Evolutionary conservation across 2,113 vertebrate species (phyloP), one percentile per base, ranked within the genome.

Genomic region (Rissa tridactyla): DNA sequence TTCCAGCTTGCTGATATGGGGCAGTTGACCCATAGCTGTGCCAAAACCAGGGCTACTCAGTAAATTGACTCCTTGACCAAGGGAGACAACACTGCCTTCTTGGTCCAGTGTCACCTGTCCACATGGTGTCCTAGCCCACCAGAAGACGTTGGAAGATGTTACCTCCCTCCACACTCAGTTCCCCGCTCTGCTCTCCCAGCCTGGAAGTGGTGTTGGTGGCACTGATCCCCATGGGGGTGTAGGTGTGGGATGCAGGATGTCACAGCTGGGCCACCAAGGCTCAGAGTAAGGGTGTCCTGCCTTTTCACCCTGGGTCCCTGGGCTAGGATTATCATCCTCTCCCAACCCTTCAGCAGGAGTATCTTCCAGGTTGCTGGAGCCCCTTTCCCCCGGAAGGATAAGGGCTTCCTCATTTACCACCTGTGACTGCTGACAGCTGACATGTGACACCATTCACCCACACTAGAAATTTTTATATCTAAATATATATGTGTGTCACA

Each of bases 21-120:
- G 14, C 25, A 71, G 42, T 15, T 36, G 54, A 38, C 6, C 27
- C 29, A 44, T 22, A 44, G 40, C 40, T 66, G 42, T 66, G 55
- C 8, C n/a, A 73, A 26, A 55, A 1, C 0, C 0, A 61, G 44
- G 55, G 2, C n/a, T 42, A n/a, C 40, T 46, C 32, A 12, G 25
- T 23, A 3, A 36, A 49, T 44, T 0, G 13, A 42, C 27, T 55
- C 27, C n/a, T 60, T 40, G 38, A 20, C 23, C 36, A 29, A n/a
- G 26, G 21, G 36, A 34, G 13, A 11, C 52, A 79, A 61, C 0
- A 1, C 34, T 21, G 54, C 22, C 15, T 15, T 12, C 78, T 57
- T 11, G 0, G 46, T 19, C 22, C 26, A 18, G 21, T 9, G 70
- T 38, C 19, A n/a, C 15, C 14, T 22, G 25, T 15, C 36, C 19